Evolutionary conservation across 2,888 invertebrate genomes (phyloP).

Genomic region (Acheta domesticus): DNA sequence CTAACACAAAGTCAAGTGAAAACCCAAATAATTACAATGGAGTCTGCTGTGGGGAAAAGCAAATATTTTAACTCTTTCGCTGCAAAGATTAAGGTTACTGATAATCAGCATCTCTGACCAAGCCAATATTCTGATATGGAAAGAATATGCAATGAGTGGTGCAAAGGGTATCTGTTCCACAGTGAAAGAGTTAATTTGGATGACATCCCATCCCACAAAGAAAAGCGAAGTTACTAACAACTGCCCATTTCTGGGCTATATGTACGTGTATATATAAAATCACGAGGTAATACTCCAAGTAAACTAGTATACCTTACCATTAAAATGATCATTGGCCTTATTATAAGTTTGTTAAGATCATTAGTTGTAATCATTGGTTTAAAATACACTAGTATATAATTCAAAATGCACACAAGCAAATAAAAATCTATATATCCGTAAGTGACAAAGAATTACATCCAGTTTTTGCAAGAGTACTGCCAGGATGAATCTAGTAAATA

Average conservation of each 20-base stretch:
- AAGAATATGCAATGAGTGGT: not conserved
- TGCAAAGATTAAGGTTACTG: not conserved
- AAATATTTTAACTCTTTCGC: not conserved
- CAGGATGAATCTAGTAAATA: not conserved
- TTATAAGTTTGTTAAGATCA: not conserved
- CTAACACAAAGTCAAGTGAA: not conserved
- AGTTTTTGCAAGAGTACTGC: constrained; percentile 11
- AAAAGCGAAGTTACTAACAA: not conserved
- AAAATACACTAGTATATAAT: constrained; percentile 2
- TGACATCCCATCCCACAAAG: not conserved
- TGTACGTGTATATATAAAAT: constrained; percentile 6
- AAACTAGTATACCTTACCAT: not conserved
- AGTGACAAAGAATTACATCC: not conserved
- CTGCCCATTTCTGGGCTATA: not conserved
- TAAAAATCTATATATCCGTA: not conserved
- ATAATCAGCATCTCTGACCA: not conserved
- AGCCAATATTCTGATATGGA: not conserved
- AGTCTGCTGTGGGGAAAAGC: not conserved
- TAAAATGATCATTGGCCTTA: constrained; percentile 12
- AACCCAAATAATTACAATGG: not conserved
- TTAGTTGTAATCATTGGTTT: not conserved
- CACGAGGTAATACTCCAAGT: constrained; percentile 1
- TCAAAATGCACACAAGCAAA: constrained; percentile 18
- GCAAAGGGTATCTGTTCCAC: not conserved
- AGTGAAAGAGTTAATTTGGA: not conserved